Conservation (phyloP, 2,113 vertebrate species). For the Thryonomys swinderianus region DNA sequence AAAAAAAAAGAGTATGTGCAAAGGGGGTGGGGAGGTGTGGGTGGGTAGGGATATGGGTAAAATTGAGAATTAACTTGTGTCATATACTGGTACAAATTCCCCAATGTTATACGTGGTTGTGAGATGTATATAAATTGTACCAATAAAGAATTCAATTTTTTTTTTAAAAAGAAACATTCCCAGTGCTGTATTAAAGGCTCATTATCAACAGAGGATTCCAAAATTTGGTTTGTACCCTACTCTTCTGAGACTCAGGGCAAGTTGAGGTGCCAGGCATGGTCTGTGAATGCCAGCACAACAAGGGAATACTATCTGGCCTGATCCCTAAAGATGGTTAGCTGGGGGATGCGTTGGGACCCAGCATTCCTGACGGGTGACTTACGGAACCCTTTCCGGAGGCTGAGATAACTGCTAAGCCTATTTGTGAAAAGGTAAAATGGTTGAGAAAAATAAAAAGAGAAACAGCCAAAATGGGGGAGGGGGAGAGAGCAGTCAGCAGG, state of each 20-base stretch:
- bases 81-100: too few relatives aligned
- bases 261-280: conserved; percentile 5
- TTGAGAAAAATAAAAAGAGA: neutral
- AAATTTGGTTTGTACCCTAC: conserved; percentile 44
- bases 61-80: too few relatives aligned
- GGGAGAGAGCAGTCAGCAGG: neutral
- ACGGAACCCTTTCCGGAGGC: neutral
- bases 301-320: neutral
- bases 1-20: too few relatives aligned
- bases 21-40: too few relatives aligned
- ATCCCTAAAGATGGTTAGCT: neutral
- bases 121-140: too few relatives aligned
- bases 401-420: neutral
- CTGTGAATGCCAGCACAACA: neutral
- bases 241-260: conserved; percentile 40
- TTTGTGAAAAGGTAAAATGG: neutral
- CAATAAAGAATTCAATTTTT: too few relatives aligned
- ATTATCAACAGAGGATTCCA: conserved; percentile 55
- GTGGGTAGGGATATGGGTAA: too few relatives aligned
- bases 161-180: conserved; percentile 41
- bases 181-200: conserved; percentile 45
- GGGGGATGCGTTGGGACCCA: neutral
- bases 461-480: neutral
- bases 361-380: neutral
- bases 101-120: too few relatives aligned